Percentiles rank a stretch among this genome's conserved stretches.
These are phyloP conservation scores for Poeciliopsis paucimaculata DNA, from an alignment of 2,797 vertebrate genomes.

Conservation along the genomic window DNA sequence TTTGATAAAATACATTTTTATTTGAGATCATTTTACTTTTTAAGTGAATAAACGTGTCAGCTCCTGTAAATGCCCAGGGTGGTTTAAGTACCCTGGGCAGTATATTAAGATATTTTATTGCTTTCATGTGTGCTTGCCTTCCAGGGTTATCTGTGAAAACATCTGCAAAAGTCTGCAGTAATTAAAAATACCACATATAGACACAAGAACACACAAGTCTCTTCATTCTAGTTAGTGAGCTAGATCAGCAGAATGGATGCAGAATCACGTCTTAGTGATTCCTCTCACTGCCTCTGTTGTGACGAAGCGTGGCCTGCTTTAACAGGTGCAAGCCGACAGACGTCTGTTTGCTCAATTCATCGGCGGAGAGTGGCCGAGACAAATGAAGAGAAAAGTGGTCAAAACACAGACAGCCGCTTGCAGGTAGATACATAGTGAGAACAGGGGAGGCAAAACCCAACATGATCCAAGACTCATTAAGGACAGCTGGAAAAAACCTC, in stretches of 20 bases:
- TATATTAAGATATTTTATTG: conserved; percentile 29
- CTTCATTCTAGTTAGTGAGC: conserved; percentile 29
- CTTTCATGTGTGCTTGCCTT: conserved; percentile 32
- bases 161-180: conserved; percentile 58
- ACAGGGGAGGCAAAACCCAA: neutral
- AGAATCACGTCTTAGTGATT: conserved; percentile 35
- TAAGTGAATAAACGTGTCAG: neutral
- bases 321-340: conserved; percentile 48
- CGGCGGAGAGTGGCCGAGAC: conserved; percentile 19
- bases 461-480: conserved; percentile 12
- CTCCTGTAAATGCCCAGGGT: neutral
- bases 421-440: conserved; percentile 9
- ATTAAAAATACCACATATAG: conserved; percentile 48
- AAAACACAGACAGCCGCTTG: conserved; percentile 10
- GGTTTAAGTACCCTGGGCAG: conserved; percentile 3
- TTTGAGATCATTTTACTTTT: neutral
- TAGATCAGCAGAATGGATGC: conserved; percentile 55
- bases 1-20: neutral
- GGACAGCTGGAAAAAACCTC: conserved; percentile 6
- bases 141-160: conserved; percentile 42
- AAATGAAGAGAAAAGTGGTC: conserved; percentile 24
- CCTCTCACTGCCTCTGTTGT: conserved; percentile 35
- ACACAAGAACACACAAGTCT: conserved; percentile 27
- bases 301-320: conserved; percentile 37
- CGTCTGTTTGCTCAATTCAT: conserved; percentile 24